Percentiles rank a stretch among this genome's conserved stretches.
phyloP scores from a whole-genome alignment of 1,140 invertebrate genomes.

The Bilobella aurantiaca region DNA sequence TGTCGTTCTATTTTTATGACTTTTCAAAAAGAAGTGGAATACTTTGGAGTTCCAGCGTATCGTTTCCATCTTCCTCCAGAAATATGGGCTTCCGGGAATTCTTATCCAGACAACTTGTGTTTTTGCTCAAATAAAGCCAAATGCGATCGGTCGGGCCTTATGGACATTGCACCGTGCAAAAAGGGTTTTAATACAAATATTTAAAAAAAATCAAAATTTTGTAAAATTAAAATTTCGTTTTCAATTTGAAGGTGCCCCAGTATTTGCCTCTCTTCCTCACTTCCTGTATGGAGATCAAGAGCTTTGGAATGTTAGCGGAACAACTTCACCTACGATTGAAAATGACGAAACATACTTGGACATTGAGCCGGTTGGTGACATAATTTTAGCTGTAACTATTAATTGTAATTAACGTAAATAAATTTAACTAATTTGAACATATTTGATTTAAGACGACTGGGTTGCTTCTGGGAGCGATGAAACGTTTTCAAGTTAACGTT shows the following conservation, averaged over 20 bases:
- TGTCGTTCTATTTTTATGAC: conserved; percentile 51
- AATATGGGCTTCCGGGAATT: conserved; percentile 55
- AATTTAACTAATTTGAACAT: not conserved
- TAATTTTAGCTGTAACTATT: too few relatives aligned
- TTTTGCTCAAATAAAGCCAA: conserved; percentile 54
- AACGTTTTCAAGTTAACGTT: conserved; percentile 48
- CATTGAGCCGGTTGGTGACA: conserved; percentile 71
- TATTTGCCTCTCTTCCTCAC: conserved; percentile 66
- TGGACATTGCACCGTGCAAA: conserved; percentile 54
- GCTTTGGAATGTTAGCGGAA: conserved; percentile 49
- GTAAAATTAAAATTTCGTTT: not conserved
- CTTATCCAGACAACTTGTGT: conserved; percentile 57
- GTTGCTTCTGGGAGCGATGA: conserved; percentile 42
- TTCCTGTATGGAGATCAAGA: conserved; percentile 47
- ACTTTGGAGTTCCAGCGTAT: conserved; percentile 56
- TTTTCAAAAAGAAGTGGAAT: conserved; percentile 49
- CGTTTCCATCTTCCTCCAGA: conserved; percentile 48
- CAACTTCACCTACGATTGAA: conserved; percentile 55
- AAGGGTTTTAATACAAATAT: conserved; percentile 16
- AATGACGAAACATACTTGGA: conserved; percentile 63
- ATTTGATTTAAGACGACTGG: conserved; percentile 42
- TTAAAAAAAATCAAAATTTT: not conserved
- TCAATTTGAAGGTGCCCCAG: conserved; percentile 46
- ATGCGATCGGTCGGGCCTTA: conserved; percentile 51
- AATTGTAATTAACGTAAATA: not conserved